These are phyloP conservation scores for Elysia chlorotica DNA, from an alignment of 1,140 invertebrate genomes.

Conservation along the genomic window DNA sequence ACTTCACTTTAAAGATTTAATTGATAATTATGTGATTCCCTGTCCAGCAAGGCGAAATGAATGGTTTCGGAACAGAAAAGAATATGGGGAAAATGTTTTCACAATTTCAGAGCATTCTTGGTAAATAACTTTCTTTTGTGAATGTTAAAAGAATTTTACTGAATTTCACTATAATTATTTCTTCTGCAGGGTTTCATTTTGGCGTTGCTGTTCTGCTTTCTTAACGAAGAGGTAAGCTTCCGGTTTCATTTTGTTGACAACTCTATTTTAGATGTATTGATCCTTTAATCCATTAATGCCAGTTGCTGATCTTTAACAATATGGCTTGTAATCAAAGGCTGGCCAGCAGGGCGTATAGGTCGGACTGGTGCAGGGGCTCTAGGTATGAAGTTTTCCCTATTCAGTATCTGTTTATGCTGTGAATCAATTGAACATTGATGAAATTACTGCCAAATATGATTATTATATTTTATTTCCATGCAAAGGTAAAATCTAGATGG, in stretches of 20 bases:
- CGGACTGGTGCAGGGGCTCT: too few species aligned
- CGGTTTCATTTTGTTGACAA: background rate
- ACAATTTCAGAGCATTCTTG: background rate
- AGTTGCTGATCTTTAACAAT: too few species aligned
- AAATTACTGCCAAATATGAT: too few species aligned
- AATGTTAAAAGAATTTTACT: background rate
- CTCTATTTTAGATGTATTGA: too few species aligned
- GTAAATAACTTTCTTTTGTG: background rate
- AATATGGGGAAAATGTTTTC: background rate
- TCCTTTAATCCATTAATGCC: too few species aligned
- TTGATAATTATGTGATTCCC: background rate
- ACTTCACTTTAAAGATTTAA: background rate
- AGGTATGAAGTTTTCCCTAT: too few species aligned
- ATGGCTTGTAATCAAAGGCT: too few species aligned
- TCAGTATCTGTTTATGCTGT: too few species aligned
- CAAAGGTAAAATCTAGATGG: too few species aligned
- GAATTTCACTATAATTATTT: background rate
- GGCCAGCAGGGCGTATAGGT: too few species aligned
- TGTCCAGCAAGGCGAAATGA: background rate
- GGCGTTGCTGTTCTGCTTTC: constrained; percentile 33
- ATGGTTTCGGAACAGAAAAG: background rate
- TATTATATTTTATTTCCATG: too few species aligned
- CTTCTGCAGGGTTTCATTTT: constrained; percentile 30
- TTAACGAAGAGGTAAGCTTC: constrained; percentile 31
- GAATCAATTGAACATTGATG: too few species aligned